Percentiles rank a stretch among this genome's conserved stretches.
phyloP scores from a whole-genome alignment of 2,888 invertebrate species.

The Chloromyia formosa region DNA sequence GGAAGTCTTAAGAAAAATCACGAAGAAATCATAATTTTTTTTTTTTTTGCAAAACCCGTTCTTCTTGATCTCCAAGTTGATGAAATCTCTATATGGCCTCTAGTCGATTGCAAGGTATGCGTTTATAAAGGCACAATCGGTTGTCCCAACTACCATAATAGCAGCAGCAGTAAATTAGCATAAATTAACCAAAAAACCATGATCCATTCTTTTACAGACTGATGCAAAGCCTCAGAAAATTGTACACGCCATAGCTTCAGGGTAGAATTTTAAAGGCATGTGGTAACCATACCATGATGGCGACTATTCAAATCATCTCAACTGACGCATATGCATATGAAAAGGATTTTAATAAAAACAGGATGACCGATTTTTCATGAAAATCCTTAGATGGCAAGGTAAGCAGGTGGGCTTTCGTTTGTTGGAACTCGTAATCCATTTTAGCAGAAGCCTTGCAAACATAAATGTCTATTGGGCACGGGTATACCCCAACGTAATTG shows the following conservation, averaged over 20 bases:
- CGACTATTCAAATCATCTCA: neutral
- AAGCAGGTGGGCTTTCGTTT: no score
- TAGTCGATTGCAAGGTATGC: neutral
- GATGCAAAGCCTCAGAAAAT: neutral
- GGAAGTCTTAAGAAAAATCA: neutral
- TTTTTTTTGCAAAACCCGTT: neutral
- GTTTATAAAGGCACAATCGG: slow-evolving; percentile 7
- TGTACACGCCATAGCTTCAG: neutral
- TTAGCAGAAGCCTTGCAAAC: no score
- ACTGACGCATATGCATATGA: neutral
- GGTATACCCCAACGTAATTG: no score
- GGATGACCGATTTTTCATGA: neutral
- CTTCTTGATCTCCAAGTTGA: slow-evolving; percentile 27
- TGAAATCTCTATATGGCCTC: neutral
- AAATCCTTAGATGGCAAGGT: no score
- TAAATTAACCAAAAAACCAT: slow-evolving; percentile 39
- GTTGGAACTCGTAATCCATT: no score
- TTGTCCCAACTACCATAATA: slow-evolving; percentile 32
- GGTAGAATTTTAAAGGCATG: neutral
- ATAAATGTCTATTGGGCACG: no score
- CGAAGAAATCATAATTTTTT: no score
- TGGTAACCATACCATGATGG: neutral
- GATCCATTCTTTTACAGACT: neutral
- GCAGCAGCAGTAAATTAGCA: slow-evolving; percentile 29
- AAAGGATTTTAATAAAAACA: neutral